Conservation (phyloP, 2,888 invertebrate genomes). For the Icerya purchasi region DNA sequence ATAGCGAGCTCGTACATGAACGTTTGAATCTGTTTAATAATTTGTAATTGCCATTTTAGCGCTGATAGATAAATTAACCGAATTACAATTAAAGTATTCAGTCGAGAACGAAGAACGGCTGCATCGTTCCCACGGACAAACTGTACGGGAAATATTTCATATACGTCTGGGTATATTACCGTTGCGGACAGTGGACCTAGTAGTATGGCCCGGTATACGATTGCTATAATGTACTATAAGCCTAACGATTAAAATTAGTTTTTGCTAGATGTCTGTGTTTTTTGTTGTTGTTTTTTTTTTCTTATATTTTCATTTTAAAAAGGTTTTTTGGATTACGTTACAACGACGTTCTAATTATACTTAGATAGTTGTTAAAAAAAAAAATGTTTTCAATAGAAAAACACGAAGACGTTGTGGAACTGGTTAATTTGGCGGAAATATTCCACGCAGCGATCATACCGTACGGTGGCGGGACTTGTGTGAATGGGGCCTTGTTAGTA, state of each 20-base stretch:
- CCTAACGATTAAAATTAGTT: neutral
- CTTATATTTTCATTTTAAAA: no score
- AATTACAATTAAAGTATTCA: conserved; percentile 36
- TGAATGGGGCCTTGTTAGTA: conserved; percentile 69
- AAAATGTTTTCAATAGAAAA: conserved; percentile 27
- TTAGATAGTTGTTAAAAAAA: no score
- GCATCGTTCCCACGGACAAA: conserved; percentile 79
- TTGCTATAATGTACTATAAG: neutral
- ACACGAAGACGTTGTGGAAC: conserved; percentile 62
- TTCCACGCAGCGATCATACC: conserved; percentile 69
- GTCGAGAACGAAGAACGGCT: conserved; percentile 61
- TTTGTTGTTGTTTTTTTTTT: no score
- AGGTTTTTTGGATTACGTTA: no score
- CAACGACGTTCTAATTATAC: no score
- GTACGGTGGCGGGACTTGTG: conserved; percentile 86
- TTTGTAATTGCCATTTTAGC: no score
- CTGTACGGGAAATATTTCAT: conserved; percentile 65
- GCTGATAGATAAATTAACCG: conserved; percentile 35
- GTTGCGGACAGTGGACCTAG: conserved; percentile 70
- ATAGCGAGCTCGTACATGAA: no score
- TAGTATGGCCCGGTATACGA: conserved; percentile 76
- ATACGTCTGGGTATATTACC: conserved; percentile 38
- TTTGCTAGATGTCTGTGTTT: neutral
- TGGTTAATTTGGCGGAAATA: conserved; percentile 53
- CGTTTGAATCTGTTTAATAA: no score